Conservation (phyloP, 2,797 vertebrate genomes). For the Jordanella pulchra region DNA sequence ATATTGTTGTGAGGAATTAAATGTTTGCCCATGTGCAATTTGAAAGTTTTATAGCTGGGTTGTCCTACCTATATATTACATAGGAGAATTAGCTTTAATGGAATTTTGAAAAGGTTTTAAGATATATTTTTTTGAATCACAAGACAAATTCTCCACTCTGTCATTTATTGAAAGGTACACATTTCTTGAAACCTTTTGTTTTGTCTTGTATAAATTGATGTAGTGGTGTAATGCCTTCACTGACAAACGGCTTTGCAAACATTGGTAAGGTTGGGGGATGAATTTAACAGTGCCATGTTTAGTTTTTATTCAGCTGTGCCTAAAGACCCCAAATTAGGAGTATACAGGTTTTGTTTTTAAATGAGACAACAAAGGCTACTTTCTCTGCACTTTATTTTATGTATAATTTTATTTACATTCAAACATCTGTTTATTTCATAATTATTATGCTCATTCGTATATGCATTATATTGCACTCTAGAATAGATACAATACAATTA, state of each 20-base stretch:
- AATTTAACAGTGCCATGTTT: not conserved
- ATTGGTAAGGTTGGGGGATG: not conserved
- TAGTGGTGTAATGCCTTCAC: not conserved
- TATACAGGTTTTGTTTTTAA: not conserved
- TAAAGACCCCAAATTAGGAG: not conserved
- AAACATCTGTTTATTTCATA: not conserved
- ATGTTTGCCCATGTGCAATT: not conserved
- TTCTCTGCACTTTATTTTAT: not conserved
- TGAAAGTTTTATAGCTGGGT: not conserved
- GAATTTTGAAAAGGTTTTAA: not conserved
- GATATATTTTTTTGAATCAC: not conserved
- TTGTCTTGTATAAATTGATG: not conserved
- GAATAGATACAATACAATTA: not conserved
- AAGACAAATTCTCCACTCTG: not conserved
- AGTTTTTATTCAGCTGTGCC: not conserved
- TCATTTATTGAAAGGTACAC: not conserved
- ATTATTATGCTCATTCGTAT: not conserved
- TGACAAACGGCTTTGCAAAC: not conserved
- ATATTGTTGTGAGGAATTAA: not conserved
- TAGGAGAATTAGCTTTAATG: not conserved
- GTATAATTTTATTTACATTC: not conserved
- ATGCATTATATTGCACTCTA: not conserved
- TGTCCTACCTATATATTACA: not conserved
- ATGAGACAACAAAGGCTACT: not conserved
- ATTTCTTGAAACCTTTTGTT: not conserved